A percentile compares a stretch with the other conserved stretches of the same genome.
Conservation (phyloP, 2,888 invertebrate genomes). For the Toxonevra muliebris region DNA sequence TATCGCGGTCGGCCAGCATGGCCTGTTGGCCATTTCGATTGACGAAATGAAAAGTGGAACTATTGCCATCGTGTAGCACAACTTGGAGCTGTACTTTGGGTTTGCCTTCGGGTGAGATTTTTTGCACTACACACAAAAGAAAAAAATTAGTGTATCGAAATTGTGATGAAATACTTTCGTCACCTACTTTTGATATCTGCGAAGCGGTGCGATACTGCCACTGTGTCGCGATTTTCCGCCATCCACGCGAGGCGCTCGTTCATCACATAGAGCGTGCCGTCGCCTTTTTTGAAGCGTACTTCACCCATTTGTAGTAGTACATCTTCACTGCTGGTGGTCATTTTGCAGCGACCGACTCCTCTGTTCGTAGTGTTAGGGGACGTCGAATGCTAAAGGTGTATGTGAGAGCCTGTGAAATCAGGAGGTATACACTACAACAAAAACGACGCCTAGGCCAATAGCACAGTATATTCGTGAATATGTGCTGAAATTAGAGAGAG, state of each 20-base stretch:
- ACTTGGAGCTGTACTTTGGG: constrained; percentile 98
- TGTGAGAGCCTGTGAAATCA: too few species aligned
- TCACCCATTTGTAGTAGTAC: constrained; percentile 91
- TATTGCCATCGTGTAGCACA: constrained; percentile 90
- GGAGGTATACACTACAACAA: too few species aligned
- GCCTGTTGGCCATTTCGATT: constrained; percentile 83
- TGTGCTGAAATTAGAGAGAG: too few species aligned
- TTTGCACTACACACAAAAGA: constrained; percentile 76
- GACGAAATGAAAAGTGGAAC: constrained; percentile 97
- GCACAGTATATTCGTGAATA: too few species aligned
- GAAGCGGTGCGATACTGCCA: constrained; percentile 92
- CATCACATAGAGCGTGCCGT: constrained; percentile 94
- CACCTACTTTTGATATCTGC: constrained; percentile 91
- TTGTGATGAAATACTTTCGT: background rate
- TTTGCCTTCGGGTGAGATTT: constrained; percentile 96
- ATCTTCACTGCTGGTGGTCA: constrained; percentile 93
- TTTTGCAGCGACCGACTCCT: constrained; percentile 51
- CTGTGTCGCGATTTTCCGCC: constrained; percentile 90
- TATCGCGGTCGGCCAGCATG: constrained; percentile 90
- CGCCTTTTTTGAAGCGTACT: constrained; percentile 95
- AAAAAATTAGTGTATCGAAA: background rate
- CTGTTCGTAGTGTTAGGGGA: too few species aligned
- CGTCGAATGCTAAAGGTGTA: too few species aligned
- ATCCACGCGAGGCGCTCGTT: constrained; percentile 96
- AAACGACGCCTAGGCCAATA: too few species aligned